Conservation (phyloP, 2,113 vertebrate species). For the Neopipo cinnamomea region DNA sequence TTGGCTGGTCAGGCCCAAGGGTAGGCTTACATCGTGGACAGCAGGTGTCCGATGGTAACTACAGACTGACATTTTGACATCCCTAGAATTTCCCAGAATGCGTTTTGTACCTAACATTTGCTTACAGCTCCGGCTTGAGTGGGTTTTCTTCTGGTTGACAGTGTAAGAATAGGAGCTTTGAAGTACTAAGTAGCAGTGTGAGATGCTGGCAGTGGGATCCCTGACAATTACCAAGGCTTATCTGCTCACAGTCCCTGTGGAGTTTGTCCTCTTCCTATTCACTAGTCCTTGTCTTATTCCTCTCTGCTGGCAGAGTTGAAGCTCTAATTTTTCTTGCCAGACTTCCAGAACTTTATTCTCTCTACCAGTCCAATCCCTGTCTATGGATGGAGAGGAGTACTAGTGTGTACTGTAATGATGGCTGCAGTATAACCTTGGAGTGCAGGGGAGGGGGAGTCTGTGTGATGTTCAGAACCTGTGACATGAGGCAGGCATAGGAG, state of each 20-base stretch:
- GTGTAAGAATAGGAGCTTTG: neutral
- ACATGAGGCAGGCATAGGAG: neutral
- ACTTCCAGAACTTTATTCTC: neutral
- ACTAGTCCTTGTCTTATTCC: neutral
- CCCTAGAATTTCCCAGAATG: neutral
- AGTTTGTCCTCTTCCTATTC: neutral
- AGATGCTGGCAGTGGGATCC: neutral
- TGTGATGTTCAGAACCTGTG: neutral
- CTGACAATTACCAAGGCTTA: neutral
- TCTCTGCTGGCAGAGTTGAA: neutral
- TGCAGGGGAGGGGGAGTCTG: neutral
- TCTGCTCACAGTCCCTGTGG: neutral
- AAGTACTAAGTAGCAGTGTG: neutral
- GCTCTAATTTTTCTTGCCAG: neutral
- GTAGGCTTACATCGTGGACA: neutral
- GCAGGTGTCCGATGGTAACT: neutral
- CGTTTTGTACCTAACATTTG: neutral
- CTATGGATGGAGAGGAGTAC: neutral
- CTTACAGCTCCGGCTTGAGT: neutral
- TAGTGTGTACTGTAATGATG: neutral
- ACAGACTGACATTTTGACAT: neutral
- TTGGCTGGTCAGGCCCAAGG: neutral
- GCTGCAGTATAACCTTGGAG: neutral
- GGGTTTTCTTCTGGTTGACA: neutral
- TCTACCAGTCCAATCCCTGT: neutral